Percentiles rank a stretch among this genome's conserved stretches.
Conservation (phyloP, 2,888 invertebrate species). For the Monochamus alternatus region DNA sequence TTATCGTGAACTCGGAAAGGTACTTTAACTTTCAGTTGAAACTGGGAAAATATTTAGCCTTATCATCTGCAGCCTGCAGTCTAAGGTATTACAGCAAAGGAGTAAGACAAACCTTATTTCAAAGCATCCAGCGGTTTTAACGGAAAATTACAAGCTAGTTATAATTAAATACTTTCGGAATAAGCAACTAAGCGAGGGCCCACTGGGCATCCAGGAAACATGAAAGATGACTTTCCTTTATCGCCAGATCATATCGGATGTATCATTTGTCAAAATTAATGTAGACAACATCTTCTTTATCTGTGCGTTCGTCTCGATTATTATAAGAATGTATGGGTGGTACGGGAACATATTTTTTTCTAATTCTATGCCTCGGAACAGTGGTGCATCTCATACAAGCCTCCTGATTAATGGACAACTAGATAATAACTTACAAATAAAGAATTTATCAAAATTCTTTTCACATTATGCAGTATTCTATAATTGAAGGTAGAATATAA, state of each 20-base stretch:
- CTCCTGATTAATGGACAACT: too few relatives aligned
- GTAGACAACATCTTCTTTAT: slow-evolving; percentile 45
- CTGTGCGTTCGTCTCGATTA: slow-evolving; percentile 30
- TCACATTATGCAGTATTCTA: too few relatives aligned
- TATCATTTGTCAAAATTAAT: slow-evolving; percentile 49
- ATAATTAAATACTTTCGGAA: slow-evolving; percentile 7
- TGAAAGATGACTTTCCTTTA: slow-evolving; percentile 43
- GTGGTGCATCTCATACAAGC: too few relatives aligned
- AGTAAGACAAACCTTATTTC: not conserved
- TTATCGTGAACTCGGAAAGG: slow-evolving; percentile 32
- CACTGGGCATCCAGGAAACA: slow-evolving; percentile 6
- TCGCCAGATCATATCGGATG: slow-evolving; percentile 44
- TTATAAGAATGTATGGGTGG: slow-evolving; percentile 19
- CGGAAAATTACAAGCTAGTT: slow-evolving; percentile 12
- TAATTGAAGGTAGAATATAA: too few relatives aligned
- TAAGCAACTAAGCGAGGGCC: slow-evolving; percentile 11
- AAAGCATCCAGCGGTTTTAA: not conserved
- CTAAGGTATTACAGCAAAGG: not conserved
- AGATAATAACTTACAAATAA: too few relatives aligned
- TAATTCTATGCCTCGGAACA: too few relatives aligned
- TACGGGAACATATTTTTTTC: not conserved
- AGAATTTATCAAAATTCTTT: too few relatives aligned
- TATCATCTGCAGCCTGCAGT: slow-evolving; percentile 12
- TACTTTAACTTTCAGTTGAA: slow-evolving; percentile 28
- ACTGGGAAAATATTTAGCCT: slow-evolving; percentile 23